Base-by-base conservation (phyloP, 2,888 invertebrate genomes). In the Cantharis flavilabris region DNA sequence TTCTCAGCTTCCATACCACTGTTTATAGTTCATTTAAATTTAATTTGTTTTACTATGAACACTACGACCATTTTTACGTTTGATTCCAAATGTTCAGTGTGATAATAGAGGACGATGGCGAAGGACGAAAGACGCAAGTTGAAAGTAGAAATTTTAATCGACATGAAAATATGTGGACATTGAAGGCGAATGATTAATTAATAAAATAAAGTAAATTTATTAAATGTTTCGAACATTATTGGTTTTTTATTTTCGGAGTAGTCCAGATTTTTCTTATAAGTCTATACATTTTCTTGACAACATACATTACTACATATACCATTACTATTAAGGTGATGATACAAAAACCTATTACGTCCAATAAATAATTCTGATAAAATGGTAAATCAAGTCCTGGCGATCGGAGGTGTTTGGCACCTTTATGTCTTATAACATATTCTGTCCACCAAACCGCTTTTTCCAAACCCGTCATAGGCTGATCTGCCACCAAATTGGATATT, bases 371-470 rank as follows among this genome's bases (percentile, higher is more conserved):
- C 65, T 83, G 80, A 65, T 83, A 82, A 9, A 80, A 64, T n/a
- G 83, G 82, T 5, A 82, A 5, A 64, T 81, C 79, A 0, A 76
- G 33, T 10, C 67, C 72, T 2, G 81, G 78, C 49, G 79, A 79
- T 71, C 77, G 80, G 3, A 84, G 78, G 71, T 83, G 82, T 70
- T 79, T 79, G 0, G 82, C 83, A 13, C 83, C 84, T 73, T 80
- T 82, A 62, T 84, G 78, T 67, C 84, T 80, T 11, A 86, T 79
- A 10, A 84, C 82, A 72, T 83, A 85, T 78, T 86, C 85, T 9
- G 83, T 83, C 83, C 84, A 85, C 82, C 84, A 84, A 18, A 84
- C 79, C 9, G 84, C 84, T 33, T 81, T 77, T 18, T 84, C 81
- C 14, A 85, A 72, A 9, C 83, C 81, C 3, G 80, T 78, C 79